Conservation (phyloP, 2,888 invertebrate species). For the Epinotia ramella region DNA sequence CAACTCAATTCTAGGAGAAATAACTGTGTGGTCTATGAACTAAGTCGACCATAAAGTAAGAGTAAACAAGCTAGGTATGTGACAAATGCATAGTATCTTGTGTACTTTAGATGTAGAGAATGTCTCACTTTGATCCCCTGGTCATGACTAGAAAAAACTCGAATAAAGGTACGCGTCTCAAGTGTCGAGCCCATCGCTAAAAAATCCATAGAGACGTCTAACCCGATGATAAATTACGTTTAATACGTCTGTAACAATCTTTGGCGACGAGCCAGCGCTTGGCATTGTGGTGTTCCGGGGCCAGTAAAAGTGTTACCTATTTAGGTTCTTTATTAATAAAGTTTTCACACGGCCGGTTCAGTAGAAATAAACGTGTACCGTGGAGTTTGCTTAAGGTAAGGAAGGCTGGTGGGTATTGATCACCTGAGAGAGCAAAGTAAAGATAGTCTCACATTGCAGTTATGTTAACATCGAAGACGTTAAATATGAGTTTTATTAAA, state of each 20-base stretch:
- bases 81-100: too few species aligned
- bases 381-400: background rate
- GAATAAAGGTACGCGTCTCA: background rate
- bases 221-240: slow-evolving; percentile 37
- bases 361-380: too few species aligned
- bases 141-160: background rate
- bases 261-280: slow-evolving; percentile 29
- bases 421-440: too few species aligned
- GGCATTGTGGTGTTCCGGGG: slow-evolving; percentile 25
- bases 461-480: too few species aligned
- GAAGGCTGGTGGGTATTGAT: background rate
- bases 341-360: background rate
- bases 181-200: slow-evolving; percentile 16
- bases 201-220: slow-evolving; percentile 17
- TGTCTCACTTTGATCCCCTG: too few species aligned
- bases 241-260: slow-evolving; percentile 39
- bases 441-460: too few species aligned
- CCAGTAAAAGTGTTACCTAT: slow-evolving; percentile 17
- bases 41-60: too few species aligned
- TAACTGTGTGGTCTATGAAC: too few species aligned
- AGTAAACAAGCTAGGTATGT: too few species aligned
- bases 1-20: too few species aligned
- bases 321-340: slow-evolving; percentile 17
- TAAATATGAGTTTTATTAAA: too few species aligned
- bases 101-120: too few species aligned